Conservation (phyloP, 2,113 vertebrate species). For the Rissa tridactyla region DNA sequence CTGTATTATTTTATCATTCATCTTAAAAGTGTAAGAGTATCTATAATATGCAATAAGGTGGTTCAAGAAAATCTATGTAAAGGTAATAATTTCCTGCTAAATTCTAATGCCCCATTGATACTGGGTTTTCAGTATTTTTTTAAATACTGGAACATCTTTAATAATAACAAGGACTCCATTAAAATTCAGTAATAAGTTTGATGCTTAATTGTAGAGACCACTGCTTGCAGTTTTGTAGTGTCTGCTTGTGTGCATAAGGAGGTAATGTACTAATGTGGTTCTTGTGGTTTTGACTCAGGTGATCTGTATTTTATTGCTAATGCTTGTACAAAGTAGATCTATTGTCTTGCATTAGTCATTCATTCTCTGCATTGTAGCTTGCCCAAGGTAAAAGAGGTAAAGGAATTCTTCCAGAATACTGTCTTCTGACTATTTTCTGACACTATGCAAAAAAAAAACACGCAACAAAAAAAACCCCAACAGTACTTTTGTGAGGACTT, state of each 20-base stretch:
- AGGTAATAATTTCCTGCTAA: not conserved
- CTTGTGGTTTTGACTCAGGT: not conserved
- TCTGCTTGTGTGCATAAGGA: not conserved
- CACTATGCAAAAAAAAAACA: not conserved
- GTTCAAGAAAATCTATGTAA: not conserved
- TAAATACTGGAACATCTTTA: not conserved
- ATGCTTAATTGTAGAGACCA: not conserved
- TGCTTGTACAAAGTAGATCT: not conserved
- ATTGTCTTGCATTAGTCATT: not conserved
- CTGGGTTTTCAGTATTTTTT: not conserved
- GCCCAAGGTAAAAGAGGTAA: not conserved
- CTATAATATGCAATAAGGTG: not conserved
- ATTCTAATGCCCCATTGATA: not conserved
- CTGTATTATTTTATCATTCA: not conserved
- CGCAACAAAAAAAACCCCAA: rapidly evolving
- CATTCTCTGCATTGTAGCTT: not conserved
- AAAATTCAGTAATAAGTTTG: not conserved
- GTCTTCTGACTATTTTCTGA: not conserved
- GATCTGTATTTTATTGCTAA: not conserved
- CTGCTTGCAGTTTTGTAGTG: not conserved
- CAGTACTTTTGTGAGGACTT: not conserved
- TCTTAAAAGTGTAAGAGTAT: not conserved
- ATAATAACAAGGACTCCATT: not conserved
- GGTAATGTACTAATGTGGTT: not conserved
- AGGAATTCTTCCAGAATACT: not conserved